Evolutionary conservation across 2,113 vertebrate genomes (phyloP), one percentile per base, ranked within the genome.

Genomic region (Phoxinus phoxinus): DNA sequence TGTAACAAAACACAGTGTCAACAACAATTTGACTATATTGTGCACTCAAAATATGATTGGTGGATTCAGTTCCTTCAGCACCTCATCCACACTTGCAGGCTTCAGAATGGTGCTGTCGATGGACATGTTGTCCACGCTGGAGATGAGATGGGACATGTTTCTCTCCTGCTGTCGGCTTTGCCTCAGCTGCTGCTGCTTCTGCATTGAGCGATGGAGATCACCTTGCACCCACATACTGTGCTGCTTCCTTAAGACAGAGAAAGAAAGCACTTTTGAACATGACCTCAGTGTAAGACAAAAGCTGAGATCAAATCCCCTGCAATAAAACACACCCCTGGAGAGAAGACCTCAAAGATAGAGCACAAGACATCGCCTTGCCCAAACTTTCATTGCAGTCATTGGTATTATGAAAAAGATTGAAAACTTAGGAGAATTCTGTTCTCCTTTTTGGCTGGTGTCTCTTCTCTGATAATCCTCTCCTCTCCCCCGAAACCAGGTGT

Each of bases 161-260:
- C 91, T 86, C 69, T 90, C 90, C 72, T 87, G 90, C 27, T 67
- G 85, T 1, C 81, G 89, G 8, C 83, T 83, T 77, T 87, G 87
- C 13, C 91, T 89, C 81, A 89, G 90, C 59, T 91, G 90, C 2
- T 86, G 76, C 48, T 92, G 93, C 87, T 95, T 97, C 91, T 94
- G 94, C 91, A 96, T 96, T 69, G 95, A 95, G 85, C 90, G 93
- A 75, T 94, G 93, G 86, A 96, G 91, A 71, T 97, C 96, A 63
- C 97, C 96, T 91, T 98, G 96, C 58, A 95, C 90, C 97, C 97
- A 98, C 81, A 99, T 84, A 48, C 94, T 93, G 35, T 95, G 86
- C 89, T 98, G 96, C 58, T 97, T 98, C 91, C 97, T 98, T 41
- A 30, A 87, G 19, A 56, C 53, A 56, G n/a, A 32, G 27, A 81